Evolutionary conservation across 1,140 invertebrate genomes (phyloP).

Genomic region (Lasioglossum baleicum): DNA sequence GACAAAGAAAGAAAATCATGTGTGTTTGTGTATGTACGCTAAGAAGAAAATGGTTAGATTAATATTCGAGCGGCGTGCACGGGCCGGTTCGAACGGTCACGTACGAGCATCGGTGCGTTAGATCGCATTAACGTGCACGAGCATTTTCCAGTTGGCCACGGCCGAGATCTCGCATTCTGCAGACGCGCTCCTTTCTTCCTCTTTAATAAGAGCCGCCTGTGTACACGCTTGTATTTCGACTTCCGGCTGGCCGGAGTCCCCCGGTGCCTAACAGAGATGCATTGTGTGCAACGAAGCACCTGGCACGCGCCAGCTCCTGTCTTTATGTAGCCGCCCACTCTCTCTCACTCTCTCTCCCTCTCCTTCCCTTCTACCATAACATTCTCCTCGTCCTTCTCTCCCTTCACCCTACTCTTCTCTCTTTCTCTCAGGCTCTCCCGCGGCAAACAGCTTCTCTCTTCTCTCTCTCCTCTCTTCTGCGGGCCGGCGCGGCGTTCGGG

Average conservation of each 20-base stretch:
- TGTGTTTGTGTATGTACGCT: no score
- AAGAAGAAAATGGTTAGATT: constrained; percentile 37
- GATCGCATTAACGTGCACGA: constrained; percentile 57
- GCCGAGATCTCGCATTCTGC: constrained; percentile 51
- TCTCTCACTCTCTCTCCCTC: constrained; percentile 47
- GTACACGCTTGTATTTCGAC: constrained; percentile 70
- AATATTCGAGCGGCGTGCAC: constrained; percentile 21
- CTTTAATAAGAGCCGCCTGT: constrained; percentile 71
- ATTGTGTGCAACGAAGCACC: constrained; percentile 76
- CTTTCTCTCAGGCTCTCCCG: constrained; percentile 14
- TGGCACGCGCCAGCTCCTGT: constrained; percentile 77
- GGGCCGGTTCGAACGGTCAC: constrained; percentile 17
- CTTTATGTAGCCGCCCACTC: constrained; percentile 69
- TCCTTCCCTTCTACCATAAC: no score
- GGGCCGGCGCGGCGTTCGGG: not conserved
- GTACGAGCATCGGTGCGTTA: constrained; percentile 46
- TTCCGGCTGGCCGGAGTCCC: constrained; percentile 71
- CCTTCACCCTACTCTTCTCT: not conserved
- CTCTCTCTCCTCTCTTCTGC: constrained; percentile 2
- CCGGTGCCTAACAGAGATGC: constrained; percentile 69
- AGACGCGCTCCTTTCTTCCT: constrained; percentile 62
- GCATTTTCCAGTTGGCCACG: constrained; percentile 58
- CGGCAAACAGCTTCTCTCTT: constrained; percentile 5
- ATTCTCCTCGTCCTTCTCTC: constrained; percentile 21
- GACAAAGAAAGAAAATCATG: no score